Percentiles rank a stretch among this genome's conserved stretches.
These are phyloP conservation scores for Pseudomugil tenellus DNA, from an alignment of 2,797 vertebrate species.

Conservation along the genomic window DNA sequence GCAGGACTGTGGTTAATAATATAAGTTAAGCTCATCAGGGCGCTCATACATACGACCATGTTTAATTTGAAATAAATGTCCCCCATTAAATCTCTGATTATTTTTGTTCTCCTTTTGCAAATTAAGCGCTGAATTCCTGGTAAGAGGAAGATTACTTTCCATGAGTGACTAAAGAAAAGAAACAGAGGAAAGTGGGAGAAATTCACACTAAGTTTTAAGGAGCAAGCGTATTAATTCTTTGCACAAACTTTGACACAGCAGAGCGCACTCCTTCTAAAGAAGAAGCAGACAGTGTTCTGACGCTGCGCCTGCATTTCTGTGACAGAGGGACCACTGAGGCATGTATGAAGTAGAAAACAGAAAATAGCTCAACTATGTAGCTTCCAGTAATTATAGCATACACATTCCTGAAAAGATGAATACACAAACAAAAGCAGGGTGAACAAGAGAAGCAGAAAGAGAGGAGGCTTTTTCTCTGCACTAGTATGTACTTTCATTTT, in stretches of 20 bases:
- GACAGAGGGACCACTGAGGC: slow-evolving; percentile 43
- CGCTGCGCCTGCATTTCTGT: slow-evolving; percentile 53
- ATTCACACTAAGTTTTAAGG: slow-evolving; percentile 58
- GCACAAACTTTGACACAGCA: slow-evolving; percentile 43
- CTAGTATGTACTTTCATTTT: slow-evolving; percentile 57
- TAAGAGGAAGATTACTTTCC: slow-evolving; percentile 66
- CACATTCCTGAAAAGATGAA: slow-evolving; percentile 64
- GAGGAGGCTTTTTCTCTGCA: slow-evolving; percentile 40
- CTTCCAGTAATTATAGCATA: slow-evolving; percentile 67
- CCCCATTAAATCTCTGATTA: slow-evolving; percentile 74
- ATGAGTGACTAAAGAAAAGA: slow-evolving; percentile 68
- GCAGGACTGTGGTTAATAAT: slow-evolving; percentile 36
- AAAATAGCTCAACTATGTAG: slow-evolving; percentile 64
- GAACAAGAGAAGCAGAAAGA: slow-evolving; percentile 42
- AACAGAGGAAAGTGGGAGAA: slow-evolving; percentile 64
- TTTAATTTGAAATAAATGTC: slow-evolving; percentile 72
- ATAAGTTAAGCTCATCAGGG: slow-evolving; percentile 38
- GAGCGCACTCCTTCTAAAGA: slow-evolving; percentile 34
- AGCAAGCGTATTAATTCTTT: slow-evolving; percentile 41
- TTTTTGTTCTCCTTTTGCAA: slow-evolving; percentile 68
- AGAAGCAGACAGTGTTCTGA: slow-evolving; percentile 40
- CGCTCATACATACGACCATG: slow-evolving; percentile 34
- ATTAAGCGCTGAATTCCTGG: slow-evolving; percentile 75
- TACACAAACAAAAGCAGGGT: slow-evolving; percentile 44
- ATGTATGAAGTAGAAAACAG: slow-evolving; percentile 60